Conservation (phyloP, 2,113 vertebrate genomes). For the cattle (Bos taurus) region ARS-UCD2.0 NC_037339.1:7165001-7165500, state of each 20-base stretch:
- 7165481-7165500: neutral
- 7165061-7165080: neutral
- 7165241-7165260: neutral
- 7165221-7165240: neutral
- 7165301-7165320: neutral
- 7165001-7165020: neutral
- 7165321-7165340: neutral
- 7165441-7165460: neutral
- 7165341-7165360: neutral
- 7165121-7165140: neutral
- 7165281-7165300: neutral
- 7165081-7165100: neutral
- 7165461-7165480: neutral
- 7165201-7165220: neutral
- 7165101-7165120: neutral
- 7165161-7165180: neutral
- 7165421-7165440: neutral
- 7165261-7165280: neutral
- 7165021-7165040: neutral
- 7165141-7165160: neutral
- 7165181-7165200: neutral
- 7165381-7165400: too few relatives aligned
- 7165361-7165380: neutral
- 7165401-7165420: neutral
- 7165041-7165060: neutral